Percentiles rank a stretch among this genome's conserved stretches.
Conservation (phyloP, 2,888 invertebrate genomes). For the Xestobium rufovillosum region DNA sequence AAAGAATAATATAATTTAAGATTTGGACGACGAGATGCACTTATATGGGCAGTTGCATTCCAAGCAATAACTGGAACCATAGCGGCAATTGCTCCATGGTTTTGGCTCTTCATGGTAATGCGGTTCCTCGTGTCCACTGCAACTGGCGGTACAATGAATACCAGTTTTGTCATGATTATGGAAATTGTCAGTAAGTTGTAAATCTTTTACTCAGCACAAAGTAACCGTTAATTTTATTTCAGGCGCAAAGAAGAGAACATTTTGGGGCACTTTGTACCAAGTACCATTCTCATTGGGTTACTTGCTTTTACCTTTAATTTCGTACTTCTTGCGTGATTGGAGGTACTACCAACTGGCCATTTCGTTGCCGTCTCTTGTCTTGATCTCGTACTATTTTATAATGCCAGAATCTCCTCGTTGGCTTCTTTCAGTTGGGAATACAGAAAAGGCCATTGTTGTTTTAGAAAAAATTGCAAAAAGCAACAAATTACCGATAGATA, state of each 20-base stretch:
- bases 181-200: conserved; percentile 54
- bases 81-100: conserved; percentile 64
- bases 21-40: conserved; percentile 66
- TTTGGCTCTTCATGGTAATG: conserved; percentile 54
- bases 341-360: conserved; percentile 49
- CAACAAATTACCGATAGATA: conserved; percentile 37
- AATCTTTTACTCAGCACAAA: neutral
- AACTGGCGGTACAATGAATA: conserved; percentile 79
- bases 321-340: conserved; percentile 51
- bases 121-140: conserved; percentile 67
- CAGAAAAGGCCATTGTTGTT: conserved; percentile 53
- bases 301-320: conserved; percentile 47
- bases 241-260: conserved; percentile 49
- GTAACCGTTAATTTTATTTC: conserved; percentile 21
- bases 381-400: conserved; percentile 57
- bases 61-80: conserved; percentile 65
- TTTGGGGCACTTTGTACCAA: conserved; percentile 51
- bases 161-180: conserved; percentile 64
- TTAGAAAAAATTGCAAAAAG: conserved; percentile 56
- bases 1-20: conserved; percentile 46
- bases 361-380: conserved; percentile 51
- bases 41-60: conserved; percentile 64
- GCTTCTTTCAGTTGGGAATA: conserved; percentile 61
- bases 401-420: conserved; percentile 76
- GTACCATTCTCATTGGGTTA: conserved; percentile 53